phyloP scores from a whole-genome alignment of 2,888 invertebrate species.

The Polymixis flavicincta region DNA sequence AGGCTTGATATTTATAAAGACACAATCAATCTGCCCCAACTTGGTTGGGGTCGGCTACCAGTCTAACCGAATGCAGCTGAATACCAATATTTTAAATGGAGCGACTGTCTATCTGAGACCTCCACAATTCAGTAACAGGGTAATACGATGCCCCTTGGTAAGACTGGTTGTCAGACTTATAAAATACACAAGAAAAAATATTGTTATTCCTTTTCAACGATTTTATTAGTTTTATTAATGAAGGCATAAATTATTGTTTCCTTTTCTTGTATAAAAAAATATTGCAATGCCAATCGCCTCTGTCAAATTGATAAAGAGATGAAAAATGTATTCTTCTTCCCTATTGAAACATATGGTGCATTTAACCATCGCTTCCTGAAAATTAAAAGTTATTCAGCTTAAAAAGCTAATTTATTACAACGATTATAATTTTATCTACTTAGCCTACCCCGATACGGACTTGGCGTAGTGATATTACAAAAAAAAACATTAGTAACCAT shows the following conservation, averaged over 20 bases:
- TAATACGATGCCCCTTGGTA: no score
- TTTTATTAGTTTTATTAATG: no score
- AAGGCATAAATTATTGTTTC: background rate
- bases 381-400: slow-evolving; percentile 25
- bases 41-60: no score
- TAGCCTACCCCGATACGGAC: slow-evolving; percentile 29
- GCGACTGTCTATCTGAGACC: no score
- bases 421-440: slow-evolving; percentile 47
- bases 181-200: no score
- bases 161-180: no score
- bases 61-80: no score
- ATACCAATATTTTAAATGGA: no score
- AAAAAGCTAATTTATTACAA: slow-evolving; percentile 44
- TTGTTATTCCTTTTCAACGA: no score
- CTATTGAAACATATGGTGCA: background rate
- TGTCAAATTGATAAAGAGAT: background rate
- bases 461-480: slow-evolving; percentile 1
- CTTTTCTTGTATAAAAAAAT: background rate
- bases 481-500: slow-evolving; percentile 43
- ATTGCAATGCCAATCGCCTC: background rate
- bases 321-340: no score
- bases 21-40: no score
- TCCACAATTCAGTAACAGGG: no score
- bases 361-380: background rate
- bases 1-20: slow-evolving; percentile 20